Percentiles rank a stretch among this genome's conserved stretches.
These are phyloP conservation scores for Erythrocercus mccallii DNA, from an alignment of 2,113 vertebrate genomes.

Conservation along the genomic window DNA sequence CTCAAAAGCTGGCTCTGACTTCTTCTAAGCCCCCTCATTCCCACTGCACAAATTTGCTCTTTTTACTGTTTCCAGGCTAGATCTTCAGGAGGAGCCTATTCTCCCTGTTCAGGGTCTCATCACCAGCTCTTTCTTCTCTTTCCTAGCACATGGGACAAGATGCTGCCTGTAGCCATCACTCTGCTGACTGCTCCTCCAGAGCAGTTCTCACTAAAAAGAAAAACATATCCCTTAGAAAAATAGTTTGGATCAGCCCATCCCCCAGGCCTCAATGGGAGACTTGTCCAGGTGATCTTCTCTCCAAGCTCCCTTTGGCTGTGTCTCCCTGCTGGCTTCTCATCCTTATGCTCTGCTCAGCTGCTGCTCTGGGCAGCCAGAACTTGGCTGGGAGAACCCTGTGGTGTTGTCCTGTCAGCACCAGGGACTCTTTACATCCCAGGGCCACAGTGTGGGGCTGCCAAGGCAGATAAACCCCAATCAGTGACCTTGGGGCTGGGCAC, in stretches of 20 bases:
- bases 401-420: not conserved
- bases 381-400: rapidly evolving
- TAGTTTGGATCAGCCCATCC: not conserved
- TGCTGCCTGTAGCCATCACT: not conserved
- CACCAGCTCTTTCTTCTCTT: not conserved
- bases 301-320: not conserved
- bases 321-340: not conserved
- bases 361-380: not conserved
- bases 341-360: not conserved
- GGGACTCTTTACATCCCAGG: not conserved
- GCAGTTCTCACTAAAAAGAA: not conserved
- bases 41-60: not conserved
- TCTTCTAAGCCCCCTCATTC: not conserved
- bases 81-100: not conserved
- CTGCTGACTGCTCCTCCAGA: not conserved
- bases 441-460: not conserved
- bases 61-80: not conserved
- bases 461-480: rapidly evolving
- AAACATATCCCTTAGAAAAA: not conserved
- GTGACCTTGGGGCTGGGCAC: not conserved
- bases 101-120: not conserved
- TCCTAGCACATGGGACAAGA: not conserved
- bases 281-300: not conserved
- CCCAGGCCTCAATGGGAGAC: not conserved
- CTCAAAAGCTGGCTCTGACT: not conserved